These are phyloP conservation scores for Lineus longissimus DNA, from an alignment of 1,140 invertebrate species.

Conservation along the genomic window DNA sequence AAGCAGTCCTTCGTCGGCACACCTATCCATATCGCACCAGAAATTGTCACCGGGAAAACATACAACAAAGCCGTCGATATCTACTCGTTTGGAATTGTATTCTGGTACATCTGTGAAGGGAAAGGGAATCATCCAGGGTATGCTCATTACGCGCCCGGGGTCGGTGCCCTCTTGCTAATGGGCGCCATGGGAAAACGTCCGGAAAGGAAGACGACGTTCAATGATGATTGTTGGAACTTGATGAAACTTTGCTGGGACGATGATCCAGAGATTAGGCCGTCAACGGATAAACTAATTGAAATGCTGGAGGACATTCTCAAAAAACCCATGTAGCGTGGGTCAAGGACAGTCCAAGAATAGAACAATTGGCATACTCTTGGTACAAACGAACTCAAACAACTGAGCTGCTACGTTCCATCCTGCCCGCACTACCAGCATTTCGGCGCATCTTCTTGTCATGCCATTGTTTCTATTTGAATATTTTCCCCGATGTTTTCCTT, in stretches of 20 bases:
- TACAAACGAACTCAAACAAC: no score
- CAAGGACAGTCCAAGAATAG: no score
- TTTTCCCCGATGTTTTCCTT: no score
- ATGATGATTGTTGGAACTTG: slow-evolving; percentile 4
- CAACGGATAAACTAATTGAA: neutral
- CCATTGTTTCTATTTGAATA: no score
- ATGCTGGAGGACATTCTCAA: neutral
- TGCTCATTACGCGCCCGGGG: neutral
- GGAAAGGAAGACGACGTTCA: neutral
- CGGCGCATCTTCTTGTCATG: no score
- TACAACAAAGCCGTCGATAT: slow-evolving; percentile 8
- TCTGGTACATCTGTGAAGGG: slow-evolving; percentile 13
- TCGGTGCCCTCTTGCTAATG: neutral
- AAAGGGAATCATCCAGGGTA: slow-evolving; percentile 8
- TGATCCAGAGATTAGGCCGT: slow-evolving; percentile 4
- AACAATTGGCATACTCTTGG: no score
- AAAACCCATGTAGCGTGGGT: neutral
- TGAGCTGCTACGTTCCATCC: no score
- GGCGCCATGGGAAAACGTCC: neutral
- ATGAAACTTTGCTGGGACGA: slow-evolving; percentile 12
- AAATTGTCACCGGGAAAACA: neutral
- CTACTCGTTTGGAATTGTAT: slow-evolving; percentile 11
- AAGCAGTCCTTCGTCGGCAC: slow-evolving; percentile 10
- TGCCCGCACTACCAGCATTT: no score
- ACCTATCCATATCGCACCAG: slow-evolving; percentile 14